phyloP scores from a whole-genome alignment of 2,113 vertebrate species.

The Hemichromis elongatus region DNA sequence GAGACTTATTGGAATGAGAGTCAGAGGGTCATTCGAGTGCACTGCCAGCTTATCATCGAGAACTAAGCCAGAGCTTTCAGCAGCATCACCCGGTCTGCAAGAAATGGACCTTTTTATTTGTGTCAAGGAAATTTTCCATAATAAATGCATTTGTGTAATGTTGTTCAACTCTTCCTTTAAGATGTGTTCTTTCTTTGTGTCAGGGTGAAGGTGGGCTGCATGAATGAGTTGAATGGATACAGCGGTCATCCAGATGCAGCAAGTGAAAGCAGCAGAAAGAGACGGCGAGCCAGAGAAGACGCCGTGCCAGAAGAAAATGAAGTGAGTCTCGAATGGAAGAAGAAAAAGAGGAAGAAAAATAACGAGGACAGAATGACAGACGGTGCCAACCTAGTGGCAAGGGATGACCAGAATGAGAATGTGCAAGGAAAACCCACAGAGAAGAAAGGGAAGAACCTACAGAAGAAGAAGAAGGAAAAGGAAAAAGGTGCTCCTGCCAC shows the following conservation, averaged over 20 bases:
- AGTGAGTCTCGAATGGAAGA: not conserved
- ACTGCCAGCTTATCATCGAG: too few relatives aligned
- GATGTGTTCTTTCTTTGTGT: not conserved
- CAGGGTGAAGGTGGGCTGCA: slow-evolving; percentile 72
- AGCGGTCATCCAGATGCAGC: not conserved
- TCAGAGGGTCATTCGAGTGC: too few relatives aligned
- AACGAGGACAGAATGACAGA: not conserved
- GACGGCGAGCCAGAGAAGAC: slow-evolving; percentile 30
- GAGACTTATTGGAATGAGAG: too few relatives aligned
- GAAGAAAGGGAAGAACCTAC: not conserved
- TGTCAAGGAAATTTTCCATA: not conserved
- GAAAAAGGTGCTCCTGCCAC: not conserved
- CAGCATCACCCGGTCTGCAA: not conserved
- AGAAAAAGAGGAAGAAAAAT: slow-evolving; percentile 56
- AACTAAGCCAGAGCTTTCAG: too few relatives aligned
- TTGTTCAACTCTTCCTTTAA: not conserved
- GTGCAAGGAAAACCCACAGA: not conserved
- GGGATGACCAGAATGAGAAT: not conserved
- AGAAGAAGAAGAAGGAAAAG: slow-evolving; percentile 10
- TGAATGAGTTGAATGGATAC: slow-evolving; percentile 17
- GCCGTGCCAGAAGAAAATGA: not conserved
- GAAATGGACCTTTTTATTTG: not conserved
- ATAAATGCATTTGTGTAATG: not conserved
- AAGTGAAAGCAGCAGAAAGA: slow-evolving; percentile 30
- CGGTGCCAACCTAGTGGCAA: not conserved